phyloP scores from a whole-genome alignment of 1,140 invertebrate genomes.

The Drosophila kikkawai region DNA sequence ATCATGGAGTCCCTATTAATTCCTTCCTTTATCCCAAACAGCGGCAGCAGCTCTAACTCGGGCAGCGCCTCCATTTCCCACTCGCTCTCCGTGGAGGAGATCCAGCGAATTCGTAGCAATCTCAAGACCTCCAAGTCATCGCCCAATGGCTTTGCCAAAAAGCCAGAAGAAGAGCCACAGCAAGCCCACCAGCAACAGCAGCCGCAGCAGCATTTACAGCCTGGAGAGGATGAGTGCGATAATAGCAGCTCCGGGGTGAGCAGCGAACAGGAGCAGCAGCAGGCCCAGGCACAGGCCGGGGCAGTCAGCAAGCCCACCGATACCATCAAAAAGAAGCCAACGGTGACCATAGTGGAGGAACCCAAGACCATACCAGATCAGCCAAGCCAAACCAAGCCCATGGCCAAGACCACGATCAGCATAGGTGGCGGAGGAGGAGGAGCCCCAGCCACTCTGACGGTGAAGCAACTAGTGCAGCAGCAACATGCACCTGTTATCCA shows the following conservation, averaged over 20 bases:
- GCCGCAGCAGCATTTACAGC: conserved; percentile 41
- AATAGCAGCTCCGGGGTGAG: conserved; percentile 95
- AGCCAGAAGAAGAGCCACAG: conserved; percentile 79
- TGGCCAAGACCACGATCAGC: conserved; percentile 69
- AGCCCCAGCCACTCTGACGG: conserved; percentile 69
- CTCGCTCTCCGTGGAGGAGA: conserved; percentile 94
- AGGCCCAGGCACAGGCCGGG: conserved; percentile 48
- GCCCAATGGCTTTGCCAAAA: conserved; percentile 91
- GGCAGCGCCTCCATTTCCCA: conserved; percentile 90
- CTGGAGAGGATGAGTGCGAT: conserved; percentile 90
- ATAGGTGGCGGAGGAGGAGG: conserved; percentile 47
- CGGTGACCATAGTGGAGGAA: conserved; percentile 78
- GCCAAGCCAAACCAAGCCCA: conserved; percentile 41
- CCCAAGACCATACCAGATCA: conserved; percentile 73
- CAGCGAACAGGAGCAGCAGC: conserved; percentile 91
- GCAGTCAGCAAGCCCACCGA: conserved; percentile 66
- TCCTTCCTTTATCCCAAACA: not conserved
- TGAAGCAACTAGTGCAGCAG: conserved; percentile 80
- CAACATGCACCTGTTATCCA: conserved; percentile 79
- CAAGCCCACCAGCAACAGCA: conserved; percentile 30
- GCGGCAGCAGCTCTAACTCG: conserved; percentile 88
- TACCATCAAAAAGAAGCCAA: conserved; percentile 83
- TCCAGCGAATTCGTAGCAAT: conserved; percentile 93
- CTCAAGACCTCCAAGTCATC: conserved; percentile 94
- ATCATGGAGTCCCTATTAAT: not conserved